A percentile compares a stretch with the other conserved stretches of the same genome.
phyloP scores from a whole-genome alignment of 2,113 vertebrate genomes.

The Cynopterus brachyotis region DNA sequence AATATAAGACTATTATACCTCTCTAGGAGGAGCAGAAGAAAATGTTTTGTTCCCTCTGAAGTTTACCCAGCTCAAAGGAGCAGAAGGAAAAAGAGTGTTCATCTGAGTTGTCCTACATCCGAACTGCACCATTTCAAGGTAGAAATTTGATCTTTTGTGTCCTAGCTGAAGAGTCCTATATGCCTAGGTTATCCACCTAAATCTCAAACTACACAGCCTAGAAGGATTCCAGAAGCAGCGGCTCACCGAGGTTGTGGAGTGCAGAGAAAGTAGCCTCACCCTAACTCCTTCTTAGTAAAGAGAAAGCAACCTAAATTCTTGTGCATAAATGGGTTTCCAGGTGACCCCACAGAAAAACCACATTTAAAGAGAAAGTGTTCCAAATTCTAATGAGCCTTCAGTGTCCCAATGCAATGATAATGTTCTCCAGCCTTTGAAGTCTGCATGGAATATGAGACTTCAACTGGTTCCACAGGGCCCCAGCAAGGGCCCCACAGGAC shows the following conservation, averaged over 20 bases:
- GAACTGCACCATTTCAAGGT: not conserved
- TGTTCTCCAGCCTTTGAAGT: not conserved
- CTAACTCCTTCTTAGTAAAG: not conserved
- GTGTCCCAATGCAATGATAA: not conserved
- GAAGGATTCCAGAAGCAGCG: not conserved
- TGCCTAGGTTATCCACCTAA: not conserved
- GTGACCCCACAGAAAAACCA: not conserved
- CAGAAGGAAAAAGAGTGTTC: not conserved
- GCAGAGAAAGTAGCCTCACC: not conserved
- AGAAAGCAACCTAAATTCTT: not conserved
- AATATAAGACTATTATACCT: not conserved
- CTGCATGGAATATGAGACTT: not conserved
- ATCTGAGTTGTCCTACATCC: not conserved
- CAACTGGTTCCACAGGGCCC: not conserved
- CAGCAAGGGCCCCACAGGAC: accelerated
- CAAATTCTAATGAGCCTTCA: accelerated
- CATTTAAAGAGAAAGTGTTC: not conserved
- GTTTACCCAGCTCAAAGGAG: not conserved
- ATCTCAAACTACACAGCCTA: not conserved
- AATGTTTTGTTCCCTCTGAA: not conserved
- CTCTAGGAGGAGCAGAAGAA: not conserved
- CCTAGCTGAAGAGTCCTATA: not conserved
- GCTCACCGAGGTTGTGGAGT: not conserved
- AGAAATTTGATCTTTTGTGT: not conserved
- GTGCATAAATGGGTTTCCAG: not conserved